Evolutionary conservation across 1,140 invertebrate genomes (phyloP), one percentile per base, ranked within the genome.

Genomic region (Sarcophaga bullata): DNA sequence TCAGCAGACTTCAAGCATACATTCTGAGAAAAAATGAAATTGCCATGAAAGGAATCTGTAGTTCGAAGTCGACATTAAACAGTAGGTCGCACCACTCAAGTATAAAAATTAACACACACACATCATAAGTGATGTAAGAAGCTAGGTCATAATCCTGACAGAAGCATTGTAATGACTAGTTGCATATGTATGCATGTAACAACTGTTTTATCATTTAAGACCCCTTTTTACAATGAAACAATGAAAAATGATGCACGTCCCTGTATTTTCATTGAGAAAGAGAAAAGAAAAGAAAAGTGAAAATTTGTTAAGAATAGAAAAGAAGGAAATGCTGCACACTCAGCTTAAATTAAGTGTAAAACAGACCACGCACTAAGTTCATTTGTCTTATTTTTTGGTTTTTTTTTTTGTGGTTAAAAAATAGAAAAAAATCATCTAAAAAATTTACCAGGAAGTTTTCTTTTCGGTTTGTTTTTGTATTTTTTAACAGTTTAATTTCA

Each of bases 291-390:
- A 46, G 48, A 48, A 76, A 76, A 76, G 73, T 76, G 73, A 76
- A 76, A 72, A 76, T 76, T 76, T 49, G 73, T 50, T 78, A 68
- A 78, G 75, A 78, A 78, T 49, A 76, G 46, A 76, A 76, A 10
- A 10, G 13, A 49, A 13, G 73, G 47, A 52, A 78, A 78, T 52
- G n/a, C n/a, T 78, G 75, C 75, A 78, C 75, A 78, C 75, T 78
- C 75, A 78, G 75, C 75, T 86, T 88, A 88, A 88, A 87, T 88
- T 87, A 87, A 87, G 86, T 87, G 86, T 87, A 86, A 88, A 88
- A 87, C 86, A 85, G 87, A 86, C 86, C 86, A 88, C 87, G 87
- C 87, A 86, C 84, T 84, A 84, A 87, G 83, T 86, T 86, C 87
- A 88, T 88, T 88, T 88, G 86, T 88, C 87, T 88, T 88, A 68